These are phyloP conservation scores for Caenorhabditis drosophilae DNA, from an alignment of 2,888 invertebrate species.

Conservation along the genomic window DNA sequence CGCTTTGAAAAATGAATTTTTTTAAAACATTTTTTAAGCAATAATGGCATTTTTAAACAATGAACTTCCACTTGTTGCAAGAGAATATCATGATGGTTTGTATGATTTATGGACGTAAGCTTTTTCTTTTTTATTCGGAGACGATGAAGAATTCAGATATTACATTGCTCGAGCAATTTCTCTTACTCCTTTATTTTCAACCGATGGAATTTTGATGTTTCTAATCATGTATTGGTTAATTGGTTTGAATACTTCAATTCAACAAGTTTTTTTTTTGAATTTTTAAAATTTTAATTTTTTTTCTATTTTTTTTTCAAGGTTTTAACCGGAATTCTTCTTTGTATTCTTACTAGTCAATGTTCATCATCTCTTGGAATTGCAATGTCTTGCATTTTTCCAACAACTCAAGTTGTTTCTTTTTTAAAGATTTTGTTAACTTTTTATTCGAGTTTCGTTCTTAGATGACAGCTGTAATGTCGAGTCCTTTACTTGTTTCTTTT, in stretches of 20 bases:
- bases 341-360: conserved; percentile 16
- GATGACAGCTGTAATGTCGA: conserved; percentile 43
- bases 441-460: conserved; percentile 7
- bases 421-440: too few species aligned
- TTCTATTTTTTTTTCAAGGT: conserved; percentile 7
- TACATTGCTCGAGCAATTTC: conserved; percentile 58
- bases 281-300: not conserved
- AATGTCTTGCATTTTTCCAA: conserved; percentile 34
- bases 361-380: conserved; percentile 28
- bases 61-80: conserved; percentile 85
- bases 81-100: conserved; percentile 85
- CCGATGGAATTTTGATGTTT: conserved; percentile 83
- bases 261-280: conserved; percentile 18
- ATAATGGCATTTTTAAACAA: conserved; percentile 88
- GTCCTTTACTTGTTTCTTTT: conserved; percentile 61
- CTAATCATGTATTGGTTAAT: conserved; percentile 86
- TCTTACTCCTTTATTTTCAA: conserved; percentile 60
- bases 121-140: too few species aligned
- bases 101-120: conserved; percentile 28
- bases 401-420: conserved; percentile 2
- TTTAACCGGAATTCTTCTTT: conserved; percentile 5
- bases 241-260: conserved; percentile 72
- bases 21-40: conserved; percentile 80
- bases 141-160: conserved; percentile 40
- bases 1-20: too few species aligned